Percentiles rank a stretch among this genome's conserved stretches.
These are phyloP conservation scores for Megalurothrips usitatus DNA, from an alignment of 2,888 invertebrate species.

Conservation along the genomic window DNA sequence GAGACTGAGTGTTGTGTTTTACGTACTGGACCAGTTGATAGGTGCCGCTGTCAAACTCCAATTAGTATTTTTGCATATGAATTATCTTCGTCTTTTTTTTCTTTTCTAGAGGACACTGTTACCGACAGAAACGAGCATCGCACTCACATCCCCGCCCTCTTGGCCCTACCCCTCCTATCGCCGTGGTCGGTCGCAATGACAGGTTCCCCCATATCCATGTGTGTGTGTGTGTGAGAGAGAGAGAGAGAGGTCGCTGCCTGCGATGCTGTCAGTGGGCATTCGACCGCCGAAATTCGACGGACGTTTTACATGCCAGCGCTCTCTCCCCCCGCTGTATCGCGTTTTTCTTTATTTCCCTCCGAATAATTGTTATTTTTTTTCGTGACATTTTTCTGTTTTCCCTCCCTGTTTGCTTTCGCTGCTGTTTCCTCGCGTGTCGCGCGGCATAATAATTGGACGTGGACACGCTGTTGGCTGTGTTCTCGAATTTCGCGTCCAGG, in stretches of 20 bases:
- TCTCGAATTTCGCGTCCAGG: conserved; percentile 7
- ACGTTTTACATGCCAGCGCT: neutral
- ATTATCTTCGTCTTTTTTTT: too few species aligned
- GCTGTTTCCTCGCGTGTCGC: conserved; percentile 4
- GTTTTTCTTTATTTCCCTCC: too few species aligned
- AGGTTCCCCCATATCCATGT: too few species aligned
- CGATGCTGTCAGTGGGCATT: neutral
- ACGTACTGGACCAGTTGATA: too few species aligned
- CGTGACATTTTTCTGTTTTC: neutral
- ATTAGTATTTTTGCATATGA: neutral
- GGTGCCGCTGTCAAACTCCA: neutral
- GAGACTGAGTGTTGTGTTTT: neutral
- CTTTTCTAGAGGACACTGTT: too few species aligned
- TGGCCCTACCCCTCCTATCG: too few species aligned
- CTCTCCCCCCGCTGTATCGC: neutral
- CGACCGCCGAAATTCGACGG: neutral
- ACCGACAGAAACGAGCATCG: too few species aligned
- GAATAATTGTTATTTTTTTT: neutral
- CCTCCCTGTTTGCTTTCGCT: neutral
- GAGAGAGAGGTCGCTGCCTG: neutral
- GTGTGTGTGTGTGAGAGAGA: neutral
- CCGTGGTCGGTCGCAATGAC: too few species aligned
- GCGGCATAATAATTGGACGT: conserved; percentile 15
- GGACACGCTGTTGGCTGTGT: neutral
- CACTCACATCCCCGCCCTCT: too few species aligned